A percentile compares a stretch with the other conserved stretches of the same genome.
These are phyloP conservation scores for western clawed frog (Xenopus tropicalis) DNA, from an alignment of 2,113 vertebrate genomes.

Conservation along the genomic window UCB_Xtro_10.0 CM004448.2:94589501-94590000, in stretches of 20 bases:
- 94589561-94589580: too few species aligned
- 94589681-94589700: background rate
- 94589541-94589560: too few species aligned
- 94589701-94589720: background rate
- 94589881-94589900: background rate
- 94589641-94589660: too few species aligned
- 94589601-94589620: too few species aligned
- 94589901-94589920: background rate
- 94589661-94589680: rapidly evolving
- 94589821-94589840: background rate
- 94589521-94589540: too few species aligned
- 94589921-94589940: slow-evolving; percentile 4
- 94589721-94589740: too few species aligned
- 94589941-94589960: slow-evolving; percentile 15
- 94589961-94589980: slow-evolving; percentile 8
- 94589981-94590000: slow-evolving; percentile 7
- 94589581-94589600: too few species aligned
- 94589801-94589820: background rate
- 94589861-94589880: background rate
- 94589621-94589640: too few species aligned
- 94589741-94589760: too few species aligned
- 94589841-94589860: background rate
- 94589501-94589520: too few species aligned
- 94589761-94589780: too few species aligned
- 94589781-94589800: too few species aligned